Base-by-base conservation (phyloP, 2,113 vertebrate genomes). In the Bubo blakistoni region DNA sequence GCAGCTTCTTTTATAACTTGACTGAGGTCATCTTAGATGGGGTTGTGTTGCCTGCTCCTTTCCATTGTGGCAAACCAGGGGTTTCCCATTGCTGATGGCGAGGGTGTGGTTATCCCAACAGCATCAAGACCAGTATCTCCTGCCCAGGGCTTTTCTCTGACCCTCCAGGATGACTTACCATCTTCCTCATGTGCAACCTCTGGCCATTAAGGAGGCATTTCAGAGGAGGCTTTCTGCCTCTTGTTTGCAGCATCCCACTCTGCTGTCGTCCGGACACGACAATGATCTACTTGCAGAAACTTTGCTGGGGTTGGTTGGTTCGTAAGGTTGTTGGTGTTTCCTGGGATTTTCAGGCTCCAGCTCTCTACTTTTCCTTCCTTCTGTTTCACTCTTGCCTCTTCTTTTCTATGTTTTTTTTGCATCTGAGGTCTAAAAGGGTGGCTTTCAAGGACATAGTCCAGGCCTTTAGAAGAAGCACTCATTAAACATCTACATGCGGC, bases 71-170 rank as follows among this genome's bases (percentile, higher is more conserved):
- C 7, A 49, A 84, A 47, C 27, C 42, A 52, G 36, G 17, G 17
- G 5, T 19, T 44, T 81, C 65, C 40, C 3, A 0, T 4, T 27
- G 58, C 8, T n/a, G 62, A 18, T 1, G 2, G 5, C 0, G 10
- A 32, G 47, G 25, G 20, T n/a, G 38, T 27, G 71, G 38, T n/a
- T 86, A 49, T 69, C 74, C 58, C 86, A 29, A 7, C 13, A 76
- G 19, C 57, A 54, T 8, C n/a, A 32, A 16, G 15, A 22, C 13
- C 47, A 62, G 1, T 12, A 9, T 16, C 34, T 76, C 38, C 44
- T 42, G 27, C n/a, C 19, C 29, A 44, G 57, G 16, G n/a, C 14
- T 70, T 54, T 81, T 51, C 30, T 54, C 20, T 69, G 42, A n/a
- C 24, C 12, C 38, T 74, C 24, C 13, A 30, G 30, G 38, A 14